Conservation (phyloP, 2,113 vertebrate genomes). For the Maccullochella peelii region DNA sequence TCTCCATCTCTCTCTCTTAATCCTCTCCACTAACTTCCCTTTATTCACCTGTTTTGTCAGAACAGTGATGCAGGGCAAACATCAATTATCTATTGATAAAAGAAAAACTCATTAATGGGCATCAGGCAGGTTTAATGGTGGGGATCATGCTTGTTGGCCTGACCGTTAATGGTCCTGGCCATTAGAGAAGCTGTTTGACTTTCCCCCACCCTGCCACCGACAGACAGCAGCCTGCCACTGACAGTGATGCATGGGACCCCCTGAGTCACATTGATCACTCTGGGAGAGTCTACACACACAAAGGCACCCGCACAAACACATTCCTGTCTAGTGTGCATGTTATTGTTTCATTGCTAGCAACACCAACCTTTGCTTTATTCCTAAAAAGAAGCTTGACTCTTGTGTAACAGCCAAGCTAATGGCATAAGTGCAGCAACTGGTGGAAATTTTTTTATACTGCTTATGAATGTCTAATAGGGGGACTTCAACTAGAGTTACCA, state of each 20-base stretch:
- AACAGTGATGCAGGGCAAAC: conserved; percentile 35
- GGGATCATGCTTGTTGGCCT: conserved; percentile 68
- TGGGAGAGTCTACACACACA: conserved; percentile 43
- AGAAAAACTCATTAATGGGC: conserved; percentile 71
- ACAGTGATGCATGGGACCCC: conserved; percentile 75
- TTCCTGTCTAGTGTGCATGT: conserved; percentile 21
- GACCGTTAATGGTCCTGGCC: conserved; percentile 65
- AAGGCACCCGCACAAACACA: conserved; percentile 34
- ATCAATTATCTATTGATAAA: conserved; percentile 76
- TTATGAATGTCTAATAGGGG: neutral
- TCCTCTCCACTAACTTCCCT: neutral
- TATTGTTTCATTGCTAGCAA: neutral
- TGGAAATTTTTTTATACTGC: no score
- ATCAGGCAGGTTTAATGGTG: conserved; percentile 65
- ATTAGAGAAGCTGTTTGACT: conserved; percentile 66
- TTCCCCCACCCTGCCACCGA: conserved; percentile 49
- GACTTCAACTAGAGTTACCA: neutral
- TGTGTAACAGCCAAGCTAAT: neutral
- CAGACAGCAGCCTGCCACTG: conserved; percentile 68
- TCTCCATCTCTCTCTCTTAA: neutral
- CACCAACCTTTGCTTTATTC: neutral
- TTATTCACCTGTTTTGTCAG: conserved; percentile 35
- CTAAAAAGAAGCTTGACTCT: neutral
- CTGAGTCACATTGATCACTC: conserved; percentile 74
- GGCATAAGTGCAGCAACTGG: neutral